These are phyloP conservation scores for Macrobrachium rosenbergii DNA, from an alignment of 1,140 invertebrate species.

Conservation along the genomic window DNA sequence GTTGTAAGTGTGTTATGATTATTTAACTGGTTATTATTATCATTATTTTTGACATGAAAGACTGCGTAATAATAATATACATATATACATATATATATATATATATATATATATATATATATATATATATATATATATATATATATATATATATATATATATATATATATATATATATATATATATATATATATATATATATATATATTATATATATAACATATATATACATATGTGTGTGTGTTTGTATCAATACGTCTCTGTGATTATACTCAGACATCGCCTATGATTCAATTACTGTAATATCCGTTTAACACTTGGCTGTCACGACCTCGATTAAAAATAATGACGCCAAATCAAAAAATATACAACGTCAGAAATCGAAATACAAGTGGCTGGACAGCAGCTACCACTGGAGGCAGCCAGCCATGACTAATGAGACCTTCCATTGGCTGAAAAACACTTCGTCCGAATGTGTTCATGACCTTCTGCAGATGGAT, in stretches of 20 bases:
- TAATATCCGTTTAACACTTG: too few species aligned
- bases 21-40: neutral
- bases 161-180: slow-evolving; percentile 13
- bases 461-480: too few species aligned
- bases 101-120: slow-evolving; percentile 23
- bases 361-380: too few species aligned
- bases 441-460: too few species aligned
- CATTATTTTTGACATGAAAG: neutral
- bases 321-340: too few species aligned
- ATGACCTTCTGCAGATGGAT: too few species aligned
- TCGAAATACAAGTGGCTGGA: too few species aligned
- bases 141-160: slow-evolving; percentile 20
- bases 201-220: neutral
- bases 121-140: slow-evolving; percentile 19
- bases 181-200: slow-evolving; percentile 6
- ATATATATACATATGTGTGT: neutral
- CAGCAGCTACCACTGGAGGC: too few species aligned
- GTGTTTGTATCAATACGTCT: slow-evolving; percentile 11
- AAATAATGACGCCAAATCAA: too few species aligned
- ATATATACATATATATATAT: slow-evolving; percentile 2
- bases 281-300: too few species aligned
- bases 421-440: too few species aligned
- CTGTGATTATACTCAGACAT: neutral
- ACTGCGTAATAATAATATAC: neutral
- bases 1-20: neutral